A percentile compares a stretch with the other conserved stretches of the same genome.
Conservation (phyloP, 2,113 vertebrate species). For the Tyto alba region DNA sequence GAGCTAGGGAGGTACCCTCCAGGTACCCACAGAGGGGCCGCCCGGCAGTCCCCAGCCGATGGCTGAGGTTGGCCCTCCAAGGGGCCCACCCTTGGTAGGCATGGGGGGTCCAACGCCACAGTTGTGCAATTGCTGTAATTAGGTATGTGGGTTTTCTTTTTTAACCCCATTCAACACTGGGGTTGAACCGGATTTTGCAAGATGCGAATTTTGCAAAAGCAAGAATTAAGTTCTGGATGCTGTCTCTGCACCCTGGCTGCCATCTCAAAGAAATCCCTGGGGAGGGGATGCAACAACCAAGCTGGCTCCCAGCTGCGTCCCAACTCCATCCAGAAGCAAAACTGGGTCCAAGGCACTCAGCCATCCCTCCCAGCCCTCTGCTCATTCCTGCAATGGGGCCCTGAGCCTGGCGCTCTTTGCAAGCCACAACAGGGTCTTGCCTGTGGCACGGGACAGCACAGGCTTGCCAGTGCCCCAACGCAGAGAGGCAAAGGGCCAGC, state of each 20-base stretch:
- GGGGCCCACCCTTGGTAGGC: fast-evolving
- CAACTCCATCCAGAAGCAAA: neutral
- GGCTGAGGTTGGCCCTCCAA: neutral
- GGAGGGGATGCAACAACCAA: neutral
- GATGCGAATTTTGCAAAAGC: neutral
- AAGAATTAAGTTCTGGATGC: neutral
- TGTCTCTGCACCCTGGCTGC: neutral
- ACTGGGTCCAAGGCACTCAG: neutral
- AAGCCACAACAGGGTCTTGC: neutral
- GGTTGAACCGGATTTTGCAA: neutral
- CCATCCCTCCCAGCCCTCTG: neutral
- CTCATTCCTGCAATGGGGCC: neutral
- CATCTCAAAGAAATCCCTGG: neutral
- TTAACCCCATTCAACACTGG: neutral
- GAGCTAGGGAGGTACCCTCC: neutral
- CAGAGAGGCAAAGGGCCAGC: neutral
- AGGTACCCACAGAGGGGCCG: neutral
- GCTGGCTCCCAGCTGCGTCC: neutral
- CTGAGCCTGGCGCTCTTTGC: neutral
- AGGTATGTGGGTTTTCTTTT: neutral
- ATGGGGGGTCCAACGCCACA: neutral
- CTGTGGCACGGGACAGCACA: fast-evolving
- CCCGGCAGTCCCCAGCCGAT: neutral
- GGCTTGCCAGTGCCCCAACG: fast-evolving
- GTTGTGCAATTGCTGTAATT: neutral